Base-by-base conservation (phyloP, 2,888 invertebrate genomes). In the Strigamia crassipes region DNA sequence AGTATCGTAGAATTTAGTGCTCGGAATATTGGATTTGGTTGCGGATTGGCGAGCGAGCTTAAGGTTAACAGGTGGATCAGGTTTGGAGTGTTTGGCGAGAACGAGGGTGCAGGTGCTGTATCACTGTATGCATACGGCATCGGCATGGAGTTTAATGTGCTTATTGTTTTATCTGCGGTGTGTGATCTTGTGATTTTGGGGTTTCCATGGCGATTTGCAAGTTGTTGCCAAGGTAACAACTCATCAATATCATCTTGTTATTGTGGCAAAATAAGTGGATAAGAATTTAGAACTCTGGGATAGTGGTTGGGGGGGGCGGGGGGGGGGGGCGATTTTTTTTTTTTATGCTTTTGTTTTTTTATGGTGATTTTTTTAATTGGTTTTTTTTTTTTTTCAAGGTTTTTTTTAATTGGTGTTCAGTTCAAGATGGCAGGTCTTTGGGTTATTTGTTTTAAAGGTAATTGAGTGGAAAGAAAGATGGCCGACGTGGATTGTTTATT, bases 211-310 rank as follows among this genome's bases (percentile, higher is more conserved):
- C 0, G 61, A 61, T 23, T 61, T 61, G 6, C 18, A 21, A 61
- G 51, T 21, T 15, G 61, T 61, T 61, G 5, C 61, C 61, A n/a
- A 61, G 61, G 61, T 61, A 18, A 61, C 61, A 21, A 18, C 61
- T 61, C 61, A 61, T 61, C 61, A 61, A 61, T 61, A 61, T 61
- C 61, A 61, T 61, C 61, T 61, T 61, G 61, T 61, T 61, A 61
- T 61, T 61, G 61, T 61, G 61, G 61, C n/a, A 61, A 61, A 61
- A 61, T 61, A 61, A 61, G 61, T 61, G 61, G 61, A 61, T 61
- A 21, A 51, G 61, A 61, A 23, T 61, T 61, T 61, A 51, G 18
- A 23, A 23, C 61, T 27, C 1, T 21, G 18, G 18, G 12, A 61
- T 18, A 23, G 23, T 61, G 61, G 18, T 0, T n/a, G 18, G 8